Evolutionary conservation across 1,140 invertebrate genomes (phyloP).

Genomic region (Habropoda laboriosa): DNA sequence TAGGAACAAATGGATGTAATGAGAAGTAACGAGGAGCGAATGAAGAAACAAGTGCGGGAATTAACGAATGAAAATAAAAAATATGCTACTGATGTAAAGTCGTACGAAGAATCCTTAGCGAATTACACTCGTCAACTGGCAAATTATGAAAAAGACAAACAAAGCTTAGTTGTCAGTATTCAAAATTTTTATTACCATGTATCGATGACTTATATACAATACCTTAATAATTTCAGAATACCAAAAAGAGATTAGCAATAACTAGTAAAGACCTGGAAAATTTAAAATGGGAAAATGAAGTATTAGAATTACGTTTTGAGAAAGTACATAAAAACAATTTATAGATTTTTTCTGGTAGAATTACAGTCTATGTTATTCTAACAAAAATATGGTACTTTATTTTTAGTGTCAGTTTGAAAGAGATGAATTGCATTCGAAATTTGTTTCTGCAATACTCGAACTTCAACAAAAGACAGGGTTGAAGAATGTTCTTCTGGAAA

Average conservation of each 20-base stretch:
- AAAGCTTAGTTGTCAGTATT: slow-evolving; percentile 76
- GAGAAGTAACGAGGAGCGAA: slow-evolving; percentile 90
- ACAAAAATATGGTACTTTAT: slow-evolving; percentile 43
- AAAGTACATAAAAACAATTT: slow-evolving; percentile 81
- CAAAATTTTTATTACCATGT: slow-evolving; percentile 7
- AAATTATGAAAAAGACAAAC: slow-evolving; percentile 92
- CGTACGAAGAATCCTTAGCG: slow-evolving; percentile 85
- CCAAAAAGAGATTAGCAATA: slow-evolving; percentile 83
- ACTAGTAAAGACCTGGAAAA: slow-evolving; percentile 87
- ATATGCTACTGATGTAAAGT: slow-evolving; percentile 87
- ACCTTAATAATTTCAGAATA: slow-evolving; percentile 83
- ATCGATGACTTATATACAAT: background rate
- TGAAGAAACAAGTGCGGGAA: slow-evolving; percentile 86
- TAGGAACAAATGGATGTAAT: slow-evolving; percentile 93
- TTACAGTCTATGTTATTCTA: slow-evolving; percentile 43
- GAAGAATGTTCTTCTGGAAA: slow-evolving; percentile 89
- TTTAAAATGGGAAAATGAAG: slow-evolving; percentile 88
- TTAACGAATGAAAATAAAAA: slow-evolving; percentile 88
- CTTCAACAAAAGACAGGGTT: slow-evolving; percentile 92
- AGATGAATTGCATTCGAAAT: slow-evolving; percentile 89
- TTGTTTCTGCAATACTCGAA: slow-evolving; percentile 91
- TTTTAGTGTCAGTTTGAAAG: slow-evolving; percentile 86
- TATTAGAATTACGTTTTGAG: slow-evolving; percentile 90
- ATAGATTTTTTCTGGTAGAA: slow-evolving; percentile 21
- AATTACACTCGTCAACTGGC: slow-evolving; percentile 88